A percentile compares a stretch with the other conserved stretches of the same genome.
These are phyloP conservation scores for Sarcophaga peregrina DNA, from an alignment of 1,140 invertebrate genomes.

Conservation along the genomic window DNA sequence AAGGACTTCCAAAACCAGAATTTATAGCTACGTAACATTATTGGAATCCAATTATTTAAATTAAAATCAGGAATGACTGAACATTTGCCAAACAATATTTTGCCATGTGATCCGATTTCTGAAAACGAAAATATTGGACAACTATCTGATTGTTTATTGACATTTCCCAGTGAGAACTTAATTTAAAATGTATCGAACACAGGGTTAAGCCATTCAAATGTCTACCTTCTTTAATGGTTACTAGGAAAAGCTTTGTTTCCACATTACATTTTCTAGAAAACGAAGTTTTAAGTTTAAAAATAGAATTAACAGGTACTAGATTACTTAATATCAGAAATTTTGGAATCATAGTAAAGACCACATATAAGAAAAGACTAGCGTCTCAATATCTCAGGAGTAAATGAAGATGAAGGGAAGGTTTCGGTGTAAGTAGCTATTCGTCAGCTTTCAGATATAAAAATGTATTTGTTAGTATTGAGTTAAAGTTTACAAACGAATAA, in stretches of 20 bases:
- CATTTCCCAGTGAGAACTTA: neutral
- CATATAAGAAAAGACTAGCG: neutral
- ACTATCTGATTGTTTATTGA: neutral
- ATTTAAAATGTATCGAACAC: too few relatives aligned
- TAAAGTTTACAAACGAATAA: too few relatives aligned
- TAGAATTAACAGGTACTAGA: neutral
- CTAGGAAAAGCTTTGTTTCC: neutral
- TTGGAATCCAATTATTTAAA: neutral
- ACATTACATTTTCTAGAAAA: slow-evolving; percentile 4
- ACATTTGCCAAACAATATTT: neutral
- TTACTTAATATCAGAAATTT: neutral
- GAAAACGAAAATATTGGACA: neutral
- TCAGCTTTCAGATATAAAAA: too few relatives aligned
- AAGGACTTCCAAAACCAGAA: neutral
- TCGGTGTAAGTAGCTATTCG: too few relatives aligned
- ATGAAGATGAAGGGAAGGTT: too few relatives aligned
- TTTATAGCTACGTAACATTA: neutral
- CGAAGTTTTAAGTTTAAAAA: neutral
- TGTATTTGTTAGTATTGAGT: too few relatives aligned
- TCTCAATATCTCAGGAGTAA: neutral
- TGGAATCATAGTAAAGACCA: neutral
- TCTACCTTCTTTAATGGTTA: neutral
- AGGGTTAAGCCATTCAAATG: neutral
- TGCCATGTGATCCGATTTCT: neutral
- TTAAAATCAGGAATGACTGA: neutral